Evolutionary conservation across 1,140 invertebrate genomes (phyloP).

Genomic region (Hypsibius dujardini): DNA sequence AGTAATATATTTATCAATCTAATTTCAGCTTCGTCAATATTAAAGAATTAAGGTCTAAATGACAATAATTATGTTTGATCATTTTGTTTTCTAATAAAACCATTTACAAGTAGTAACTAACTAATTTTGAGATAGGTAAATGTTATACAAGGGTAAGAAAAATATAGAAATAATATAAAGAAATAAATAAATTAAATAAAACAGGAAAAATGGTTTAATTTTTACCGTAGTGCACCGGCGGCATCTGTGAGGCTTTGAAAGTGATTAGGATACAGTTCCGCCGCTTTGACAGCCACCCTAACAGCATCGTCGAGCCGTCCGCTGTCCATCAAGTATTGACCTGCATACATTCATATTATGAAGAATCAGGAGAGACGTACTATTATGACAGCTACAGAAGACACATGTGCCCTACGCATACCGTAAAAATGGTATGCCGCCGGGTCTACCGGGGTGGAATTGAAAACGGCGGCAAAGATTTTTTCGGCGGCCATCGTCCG

Average conservation of each 20-base stretch:
- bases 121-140: too few relatives aligned
- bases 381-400: too few relatives aligned
- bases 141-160: too few relatives aligned
- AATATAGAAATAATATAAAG: too few relatives aligned
- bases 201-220: neutral
- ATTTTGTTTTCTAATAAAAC: too few relatives aligned
- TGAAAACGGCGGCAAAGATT: slow-evolving; percentile 66
- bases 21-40: too few relatives aligned
- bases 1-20: too few relatives aligned
- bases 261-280: slow-evolving; percentile 52
- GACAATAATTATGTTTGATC: too few relatives aligned
- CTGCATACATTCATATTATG: slow-evolving; percentile 36
- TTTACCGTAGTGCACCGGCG: slow-evolving; percentile 51
- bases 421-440: slow-evolving; percentile 67
- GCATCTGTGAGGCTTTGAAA: slow-evolving; percentile 65
- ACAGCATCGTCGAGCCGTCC: slow-evolving; percentile 61
- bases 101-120: too few relatives aligned
- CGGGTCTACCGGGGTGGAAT: slow-evolving; percentile 60
- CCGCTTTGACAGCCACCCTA: slow-evolving; percentile 51
- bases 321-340: slow-evolving; percentile 62
- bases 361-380: neutral
- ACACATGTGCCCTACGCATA: slow-evolving; percentile 33
- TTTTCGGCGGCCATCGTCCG: slow-evolving; percentile 61
- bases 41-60: too few relatives aligned
- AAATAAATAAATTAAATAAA: too few relatives aligned